Base-by-base conservation (phyloP, 1,140 invertebrate genomes). In the Leptinotarsa undecemlineata region DNA sequence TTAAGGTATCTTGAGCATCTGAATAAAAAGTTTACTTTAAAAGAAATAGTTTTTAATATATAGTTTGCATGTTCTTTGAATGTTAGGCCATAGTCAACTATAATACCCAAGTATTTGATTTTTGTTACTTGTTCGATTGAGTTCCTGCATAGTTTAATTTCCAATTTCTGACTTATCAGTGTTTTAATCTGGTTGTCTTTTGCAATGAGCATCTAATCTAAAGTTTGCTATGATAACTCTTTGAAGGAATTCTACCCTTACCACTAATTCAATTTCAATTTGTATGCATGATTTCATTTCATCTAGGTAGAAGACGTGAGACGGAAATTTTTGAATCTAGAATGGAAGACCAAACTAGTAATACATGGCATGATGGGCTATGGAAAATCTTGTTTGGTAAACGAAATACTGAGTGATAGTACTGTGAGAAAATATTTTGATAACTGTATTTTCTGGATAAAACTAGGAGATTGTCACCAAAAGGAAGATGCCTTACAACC, bases 371-470 rank as follows among this genome's bases (percentile, higher is more conserved):
- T 79, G 71, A 69, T 76, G 62, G 77, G 77, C 33, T 77, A 74
- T 68, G 77, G 77, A 63, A 79, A 79, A 77, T 79, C 77, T 6
- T 79, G 73, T 66, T 66, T 79, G 48, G 73, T 79, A 20, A 77
- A 79, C 73, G 71, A 77, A 70, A 70, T 77, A 64, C 67, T 79
- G 47, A 72, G 72, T 68, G 74, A 76, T 71, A 63, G 61, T 67
- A 68, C 33, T 14, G 33, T 79, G 26, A 61, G 69, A 67, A 48
- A 72, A 67, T 70, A 60, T 63, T 76, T 76, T 62, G 73, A 77
- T 23, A 60, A 74, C 61, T 63, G 68, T 13, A 67, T 79, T 14
- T 79, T 79, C 72, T 79, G 77, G 77, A 71, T 77, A 23, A 79
- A 79, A 75, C 73, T 79, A 4, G 75, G 75, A 3, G 74, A 78